These are phyloP conservation scores for Xerus rutilus DNA, from an alignment of 2,797 vertebrate genomes.

Conservation along the genomic window DNA sequence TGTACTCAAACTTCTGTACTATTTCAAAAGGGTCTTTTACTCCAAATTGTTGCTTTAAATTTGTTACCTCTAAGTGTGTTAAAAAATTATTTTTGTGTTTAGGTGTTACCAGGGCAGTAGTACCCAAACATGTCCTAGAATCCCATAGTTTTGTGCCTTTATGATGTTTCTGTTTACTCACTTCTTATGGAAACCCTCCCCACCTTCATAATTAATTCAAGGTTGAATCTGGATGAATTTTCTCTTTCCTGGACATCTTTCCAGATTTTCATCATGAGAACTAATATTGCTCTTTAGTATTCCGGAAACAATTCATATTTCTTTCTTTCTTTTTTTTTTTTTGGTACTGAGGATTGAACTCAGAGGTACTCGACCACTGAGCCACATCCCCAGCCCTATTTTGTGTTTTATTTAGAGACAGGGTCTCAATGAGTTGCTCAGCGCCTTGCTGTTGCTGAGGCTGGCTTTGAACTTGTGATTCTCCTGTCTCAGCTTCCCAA, in stretches of 20 bases:
- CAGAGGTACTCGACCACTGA: too few species aligned
- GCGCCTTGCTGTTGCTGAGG: too few species aligned
- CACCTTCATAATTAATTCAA: neutral
- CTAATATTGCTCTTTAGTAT: neutral
- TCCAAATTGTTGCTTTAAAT: constrained; percentile 35
- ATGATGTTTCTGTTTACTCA: neutral
- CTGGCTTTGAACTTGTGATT: too few species aligned
- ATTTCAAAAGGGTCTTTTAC: neutral
- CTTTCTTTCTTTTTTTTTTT: neutral
- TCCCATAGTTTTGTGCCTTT: neutral
- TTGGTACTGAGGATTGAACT: too few species aligned
- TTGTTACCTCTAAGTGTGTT: neutral
- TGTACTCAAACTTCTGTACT: constrained; percentile 11
- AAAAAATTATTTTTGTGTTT: neutral
- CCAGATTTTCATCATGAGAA: constrained; percentile 3
- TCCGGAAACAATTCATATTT: neutral
- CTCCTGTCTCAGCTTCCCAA: too few species aligned
- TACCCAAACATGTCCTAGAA: neutral
- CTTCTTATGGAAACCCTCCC: neutral
- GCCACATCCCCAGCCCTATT: too few species aligned
- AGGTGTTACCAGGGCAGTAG: neutral
- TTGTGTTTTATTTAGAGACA: too few species aligned
- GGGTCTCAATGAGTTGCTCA: too few species aligned
- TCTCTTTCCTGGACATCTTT: constrained; percentile 14
- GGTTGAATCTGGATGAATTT: neutral